Conservation (phyloP, 2,888 invertebrate genomes). For the Leptinotarsa peninsularis region DNA sequence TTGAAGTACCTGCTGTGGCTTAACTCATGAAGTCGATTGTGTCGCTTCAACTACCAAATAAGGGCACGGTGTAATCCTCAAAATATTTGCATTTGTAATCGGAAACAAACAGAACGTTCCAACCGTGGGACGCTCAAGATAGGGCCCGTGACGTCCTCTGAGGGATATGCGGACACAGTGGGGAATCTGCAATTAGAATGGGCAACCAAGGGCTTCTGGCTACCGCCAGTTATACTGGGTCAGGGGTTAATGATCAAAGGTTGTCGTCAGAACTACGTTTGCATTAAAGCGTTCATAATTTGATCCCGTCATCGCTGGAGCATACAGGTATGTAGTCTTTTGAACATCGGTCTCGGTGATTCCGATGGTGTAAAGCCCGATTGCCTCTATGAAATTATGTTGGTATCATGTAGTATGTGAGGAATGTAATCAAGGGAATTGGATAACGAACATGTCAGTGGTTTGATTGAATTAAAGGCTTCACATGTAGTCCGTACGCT, state of each 20-base stretch:
- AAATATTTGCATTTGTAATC: constrained; percentile 43
- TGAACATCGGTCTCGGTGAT: not conserved
- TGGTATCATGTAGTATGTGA: not conserved
- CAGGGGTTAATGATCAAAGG: constrained; percentile 43
- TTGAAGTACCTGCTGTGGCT: no score
- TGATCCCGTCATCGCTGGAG: constrained; percentile 35
- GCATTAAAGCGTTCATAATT: constrained; percentile 39
- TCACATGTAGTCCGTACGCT: no score
- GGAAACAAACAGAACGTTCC: constrained; percentile 36
- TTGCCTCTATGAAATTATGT: not conserved
- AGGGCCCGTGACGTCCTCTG: constrained; percentile 24
- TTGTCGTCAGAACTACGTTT: constrained; percentile 41
- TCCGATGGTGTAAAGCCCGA: not conserved
- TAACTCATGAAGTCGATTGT: not conserved
- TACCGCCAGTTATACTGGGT: constrained; percentile 23
- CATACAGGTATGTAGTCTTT: constrained; percentile 23
- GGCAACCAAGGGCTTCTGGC: constrained; percentile 34
- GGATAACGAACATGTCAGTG: not conserved
- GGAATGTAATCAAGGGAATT: not conserved
- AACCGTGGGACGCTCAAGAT: constrained; percentile 35
- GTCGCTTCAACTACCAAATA: constrained; percentile 13
- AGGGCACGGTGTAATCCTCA: constrained; percentile 31
- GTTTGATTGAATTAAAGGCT: not conserved
- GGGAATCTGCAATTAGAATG: constrained; percentile 39
- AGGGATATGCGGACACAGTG: constrained; percentile 24